A percentile compares a stretch with the other conserved stretches of the same genome.
phyloP scores from a whole-genome alignment of 2,888 invertebrate species.

The Trachelus troglodyta region DNA sequence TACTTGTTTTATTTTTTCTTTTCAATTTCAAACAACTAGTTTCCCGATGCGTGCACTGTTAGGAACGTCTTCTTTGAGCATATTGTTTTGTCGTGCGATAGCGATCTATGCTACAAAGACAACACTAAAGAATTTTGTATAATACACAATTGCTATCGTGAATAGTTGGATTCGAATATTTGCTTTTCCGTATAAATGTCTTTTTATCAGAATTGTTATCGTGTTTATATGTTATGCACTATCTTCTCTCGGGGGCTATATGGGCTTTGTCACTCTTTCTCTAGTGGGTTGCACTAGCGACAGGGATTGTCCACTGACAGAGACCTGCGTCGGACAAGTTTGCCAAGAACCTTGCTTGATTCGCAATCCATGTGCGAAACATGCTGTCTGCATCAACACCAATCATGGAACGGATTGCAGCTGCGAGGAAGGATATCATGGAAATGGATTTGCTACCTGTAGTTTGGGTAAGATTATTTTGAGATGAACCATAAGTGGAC shows the following conservation, averaged over 20 bases:
- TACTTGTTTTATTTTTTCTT: slow-evolving; percentile 8
- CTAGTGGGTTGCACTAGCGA: slow-evolving; percentile 87
- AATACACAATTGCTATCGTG: not conserved
- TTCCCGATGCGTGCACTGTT: not conserved
- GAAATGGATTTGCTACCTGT: slow-evolving; percentile 86
- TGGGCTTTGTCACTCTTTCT: slow-evolving; percentile 54
- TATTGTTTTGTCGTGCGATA: not conserved
- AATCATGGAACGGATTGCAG: slow-evolving; percentile 89
- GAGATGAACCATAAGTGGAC: not conserved
- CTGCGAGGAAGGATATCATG: slow-evolving; percentile 87
- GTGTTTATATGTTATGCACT: not conserved
- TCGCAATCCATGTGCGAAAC: slow-evolving; percentile 84
- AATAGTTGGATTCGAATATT: not conserved
- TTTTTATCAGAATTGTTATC: not conserved
- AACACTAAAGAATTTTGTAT: not conserved
- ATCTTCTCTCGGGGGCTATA: slow-evolving; percentile 51
- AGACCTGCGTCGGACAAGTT: slow-evolving; percentile 86
- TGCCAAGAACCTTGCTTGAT: slow-evolving; percentile 90
- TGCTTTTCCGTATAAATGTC: not conserved
- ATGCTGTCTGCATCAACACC: slow-evolving; percentile 88
- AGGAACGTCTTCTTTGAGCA: not conserved
- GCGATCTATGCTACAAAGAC: not conserved
- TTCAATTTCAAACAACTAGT: slow-evolving; percentile 18
- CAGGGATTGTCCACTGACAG: slow-evolving; percentile 86
- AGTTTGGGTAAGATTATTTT: slow-evolving; percentile 74